Evolutionary conservation across 2,113 vertebrate genomes (phyloP), one percentile per base, ranked within the genome.

Genomic region (Melanerpes formicivorus): DNA sequence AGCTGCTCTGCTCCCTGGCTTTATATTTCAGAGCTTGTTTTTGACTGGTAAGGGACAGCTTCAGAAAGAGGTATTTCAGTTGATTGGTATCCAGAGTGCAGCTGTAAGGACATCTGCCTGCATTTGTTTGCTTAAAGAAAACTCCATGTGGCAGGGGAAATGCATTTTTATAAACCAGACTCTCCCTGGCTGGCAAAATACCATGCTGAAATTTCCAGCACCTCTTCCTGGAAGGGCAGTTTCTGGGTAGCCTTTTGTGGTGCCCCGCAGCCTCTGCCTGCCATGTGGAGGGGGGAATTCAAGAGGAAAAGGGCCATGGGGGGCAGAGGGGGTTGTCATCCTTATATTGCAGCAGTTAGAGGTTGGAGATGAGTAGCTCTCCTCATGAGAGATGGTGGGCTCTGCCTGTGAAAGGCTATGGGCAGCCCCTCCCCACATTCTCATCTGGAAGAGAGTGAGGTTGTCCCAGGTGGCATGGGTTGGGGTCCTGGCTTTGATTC

Each of bases 101-200:
- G 76, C 87, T 87, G 77, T 48, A 80, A 83, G 73, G 94, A 95
- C 91, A 91, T 95, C 92, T 96, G 93, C 84, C 80, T 85, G 63
- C 65, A 11, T 82, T 91, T 96, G 85, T 96, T 95, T 95, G 77
- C 80, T 89, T 95, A 83, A 81, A 71, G 93, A 80, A 56, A 83
- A 94, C 88, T 60, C 90, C 67, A 29, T 32, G 70, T 83, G 76
- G 84, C 89, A 87, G 30, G 60, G 75, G 65, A 95, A 84, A 79
- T 55, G 59, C 54, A 7, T 59, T 84, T 82, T 84, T 88, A 56
- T 88, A 75, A 90, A 64, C 60, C 1, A 6, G 80, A 46, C 60
- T 77, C 54, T 93, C 76, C 23, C 40, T 40, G 70, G 62, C 27
- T 83, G 71, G 74, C 66, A 73, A 86, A 83, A 62, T 42, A 27